phyloP scores from a whole-genome alignment of 2,113 vertebrate species.

The Lampris incognitus region DNA sequence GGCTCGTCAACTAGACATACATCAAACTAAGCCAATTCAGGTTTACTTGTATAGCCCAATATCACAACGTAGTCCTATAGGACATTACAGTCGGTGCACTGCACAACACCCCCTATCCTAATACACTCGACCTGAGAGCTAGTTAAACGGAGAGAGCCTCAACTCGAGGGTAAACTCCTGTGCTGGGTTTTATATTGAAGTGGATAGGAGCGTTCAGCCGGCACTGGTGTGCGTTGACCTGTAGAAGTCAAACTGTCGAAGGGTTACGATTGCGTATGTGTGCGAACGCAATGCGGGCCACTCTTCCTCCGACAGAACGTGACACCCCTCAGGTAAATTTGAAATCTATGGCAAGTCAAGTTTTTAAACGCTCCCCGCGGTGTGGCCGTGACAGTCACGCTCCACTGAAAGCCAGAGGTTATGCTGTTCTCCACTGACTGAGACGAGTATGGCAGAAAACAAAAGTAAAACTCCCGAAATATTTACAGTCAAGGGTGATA shows the following conservation, averaged over 20 bases:
- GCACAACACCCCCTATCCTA: no score
- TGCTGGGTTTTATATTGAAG: no score
- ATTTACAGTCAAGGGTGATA: constrained; percentile 39
- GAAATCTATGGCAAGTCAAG: constrained; percentile 65
- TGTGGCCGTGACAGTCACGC: constrained; percentile 25
- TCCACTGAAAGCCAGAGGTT: constrained; percentile 27
- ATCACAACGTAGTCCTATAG: no score
- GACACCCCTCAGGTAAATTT: constrained; percentile 60
- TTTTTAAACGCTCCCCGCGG: constrained; percentile 46
- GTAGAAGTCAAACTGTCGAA: constrained; percentile 25
- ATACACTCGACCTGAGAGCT: no score
- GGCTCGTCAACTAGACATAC: no score
- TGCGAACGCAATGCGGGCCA: background rate
- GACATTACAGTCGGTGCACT: no score
- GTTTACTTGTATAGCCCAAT: no score
- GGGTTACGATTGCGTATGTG: constrained; percentile 3
- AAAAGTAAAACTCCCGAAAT: constrained; percentile 3
- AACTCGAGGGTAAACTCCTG: no score
- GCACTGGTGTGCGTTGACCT: no score
- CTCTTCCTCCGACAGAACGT: constrained; percentile 25
- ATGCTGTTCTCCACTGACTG: constrained; percentile 18
- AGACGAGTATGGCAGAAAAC: constrained; percentile 6
- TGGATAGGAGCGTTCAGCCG: no score
- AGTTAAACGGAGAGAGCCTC: no score
- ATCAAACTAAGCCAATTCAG: no score